phyloP scores from a whole-genome alignment of 2,113 vertebrate species.

The Poeciliopsis turrubarensis region DNA sequence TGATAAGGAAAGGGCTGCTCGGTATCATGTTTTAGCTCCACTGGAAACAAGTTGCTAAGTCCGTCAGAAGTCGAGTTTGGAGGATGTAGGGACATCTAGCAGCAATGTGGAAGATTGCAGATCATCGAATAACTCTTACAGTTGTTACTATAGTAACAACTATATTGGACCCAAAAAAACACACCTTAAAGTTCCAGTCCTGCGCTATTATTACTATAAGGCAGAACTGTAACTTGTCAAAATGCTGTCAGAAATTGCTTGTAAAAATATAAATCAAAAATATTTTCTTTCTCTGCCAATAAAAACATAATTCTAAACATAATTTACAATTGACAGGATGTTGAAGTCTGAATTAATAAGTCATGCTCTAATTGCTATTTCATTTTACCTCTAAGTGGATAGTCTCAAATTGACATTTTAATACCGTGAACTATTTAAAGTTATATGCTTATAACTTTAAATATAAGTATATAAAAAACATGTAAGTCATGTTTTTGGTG shows the following conservation, averaged over 20 bases:
- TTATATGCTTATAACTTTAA: too few relatives aligned
- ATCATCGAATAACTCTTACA: background rate
- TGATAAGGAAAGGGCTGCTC: background rate
- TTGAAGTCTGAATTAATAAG: background rate
- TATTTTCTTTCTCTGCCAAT: too few relatives aligned
- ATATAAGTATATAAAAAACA: too few relatives aligned
- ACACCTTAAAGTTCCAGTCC: background rate
- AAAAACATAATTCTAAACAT: too few relatives aligned
- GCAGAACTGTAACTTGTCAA: too few relatives aligned
- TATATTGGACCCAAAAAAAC: background rate
- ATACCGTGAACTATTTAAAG: background rate
- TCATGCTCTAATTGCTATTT: background rate
- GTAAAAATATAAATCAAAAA: too few relatives aligned
- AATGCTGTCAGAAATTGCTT: too few relatives aligned
- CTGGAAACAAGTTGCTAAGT: background rate
- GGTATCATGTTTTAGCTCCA: background rate
- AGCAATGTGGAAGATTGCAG: background rate
- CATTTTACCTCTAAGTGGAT: background rate
- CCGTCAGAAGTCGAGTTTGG: background rate
- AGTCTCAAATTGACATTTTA: background rate
- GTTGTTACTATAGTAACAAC: background rate
- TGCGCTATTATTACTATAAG: background rate
- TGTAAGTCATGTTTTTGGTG: background rate
- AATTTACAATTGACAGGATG: background rate
- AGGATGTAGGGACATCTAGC: background rate